These are phyloP conservation scores for Sapayoa aenigma DNA, from an alignment of 2,113 vertebrate genomes.

Conservation along the genomic window DNA sequence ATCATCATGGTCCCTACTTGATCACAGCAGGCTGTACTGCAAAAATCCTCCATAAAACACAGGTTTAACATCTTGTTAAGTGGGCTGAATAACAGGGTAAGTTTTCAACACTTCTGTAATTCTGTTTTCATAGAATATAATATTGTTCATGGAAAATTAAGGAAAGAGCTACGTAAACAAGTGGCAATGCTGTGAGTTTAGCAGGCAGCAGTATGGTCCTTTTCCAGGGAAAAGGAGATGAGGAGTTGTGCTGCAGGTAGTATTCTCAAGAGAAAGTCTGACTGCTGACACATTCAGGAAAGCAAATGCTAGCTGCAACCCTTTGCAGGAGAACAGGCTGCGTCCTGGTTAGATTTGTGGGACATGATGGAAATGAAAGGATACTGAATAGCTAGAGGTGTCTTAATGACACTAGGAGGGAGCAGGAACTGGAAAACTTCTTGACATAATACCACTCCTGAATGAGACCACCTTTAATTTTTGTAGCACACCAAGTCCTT, in stretches of 20 bases:
- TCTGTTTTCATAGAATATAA: conserved; percentile 49
- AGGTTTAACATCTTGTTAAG: neutral
- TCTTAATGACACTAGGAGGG: neutral
- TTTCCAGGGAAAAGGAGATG: neutral
- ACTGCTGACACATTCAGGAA: neutral
- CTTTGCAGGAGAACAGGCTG: neutral
- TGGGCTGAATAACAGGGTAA: conserved; percentile 11
- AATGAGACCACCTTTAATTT: neutral
- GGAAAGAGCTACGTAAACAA: neutral
- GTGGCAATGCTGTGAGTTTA: neutral
- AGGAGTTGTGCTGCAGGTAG: neutral
- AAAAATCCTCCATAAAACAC: neutral
- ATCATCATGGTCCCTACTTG: neutral
- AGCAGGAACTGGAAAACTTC: neutral
- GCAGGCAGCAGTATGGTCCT: neutral
- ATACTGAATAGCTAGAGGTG: neutral
- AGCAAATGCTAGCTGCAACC: neutral
- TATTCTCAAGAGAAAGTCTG: neutral
- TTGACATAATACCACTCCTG: neutral
- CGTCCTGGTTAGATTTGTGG: neutral
- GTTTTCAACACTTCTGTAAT: conserved; percentile 45
- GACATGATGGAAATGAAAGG: neutral
- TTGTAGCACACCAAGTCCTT: neutral
- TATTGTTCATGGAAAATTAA: conserved; percentile 28
- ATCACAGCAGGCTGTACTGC: neutral